A percentile compares a stretch with the other conserved stretches of the same genome.
phyloP scores from a whole-genome alignment of 2,888 invertebrate species.

The Melangyna quadrimaculata region DNA sequence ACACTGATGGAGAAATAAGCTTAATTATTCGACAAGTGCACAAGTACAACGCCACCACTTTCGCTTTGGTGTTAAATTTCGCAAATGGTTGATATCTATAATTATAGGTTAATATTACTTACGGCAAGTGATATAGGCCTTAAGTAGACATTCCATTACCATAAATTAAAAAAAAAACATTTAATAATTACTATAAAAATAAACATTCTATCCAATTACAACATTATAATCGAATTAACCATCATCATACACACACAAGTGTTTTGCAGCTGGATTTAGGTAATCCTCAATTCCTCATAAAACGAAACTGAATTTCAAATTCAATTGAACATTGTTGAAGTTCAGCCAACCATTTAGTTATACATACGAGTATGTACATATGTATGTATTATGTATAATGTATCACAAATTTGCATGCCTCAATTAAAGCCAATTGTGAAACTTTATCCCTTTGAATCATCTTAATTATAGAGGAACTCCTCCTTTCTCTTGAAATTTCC shows the following conservation, averaged over 20 bases:
- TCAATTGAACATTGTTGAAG: conserved; percentile 31
- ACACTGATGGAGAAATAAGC: too few species aligned
- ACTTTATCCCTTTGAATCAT: conserved; percentile 38
- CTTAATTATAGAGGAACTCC: not conserved
- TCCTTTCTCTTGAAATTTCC: not conserved
- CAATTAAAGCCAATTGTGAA: conserved; percentile 54
- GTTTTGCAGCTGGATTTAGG: not conserved
- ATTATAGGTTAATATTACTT: too few species aligned
- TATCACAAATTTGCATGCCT: conserved; percentile 39
- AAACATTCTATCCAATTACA: not conserved
- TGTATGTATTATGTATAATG: too few species aligned
- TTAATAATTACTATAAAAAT: too few species aligned
- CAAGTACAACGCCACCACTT: too few species aligned
- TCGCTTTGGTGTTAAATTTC: too few species aligned
- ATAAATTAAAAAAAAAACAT: too few species aligned
- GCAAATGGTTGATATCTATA: too few species aligned
- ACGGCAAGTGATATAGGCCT: too few species aligned
- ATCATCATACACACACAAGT: not conserved
- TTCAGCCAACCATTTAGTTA: conserved; percentile 13
- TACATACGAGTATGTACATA: too few species aligned
- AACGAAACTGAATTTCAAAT: conserved; percentile 7
- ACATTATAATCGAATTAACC: not conserved
- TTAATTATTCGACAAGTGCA: too few species aligned
- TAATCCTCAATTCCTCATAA: not conserved
- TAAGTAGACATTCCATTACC: too few species aligned